Evolutionary conservation across 2,888 invertebrate genomes (phyloP), one percentile per base, ranked within the genome.

Genomic region (Drepana falcataria): DNA sequence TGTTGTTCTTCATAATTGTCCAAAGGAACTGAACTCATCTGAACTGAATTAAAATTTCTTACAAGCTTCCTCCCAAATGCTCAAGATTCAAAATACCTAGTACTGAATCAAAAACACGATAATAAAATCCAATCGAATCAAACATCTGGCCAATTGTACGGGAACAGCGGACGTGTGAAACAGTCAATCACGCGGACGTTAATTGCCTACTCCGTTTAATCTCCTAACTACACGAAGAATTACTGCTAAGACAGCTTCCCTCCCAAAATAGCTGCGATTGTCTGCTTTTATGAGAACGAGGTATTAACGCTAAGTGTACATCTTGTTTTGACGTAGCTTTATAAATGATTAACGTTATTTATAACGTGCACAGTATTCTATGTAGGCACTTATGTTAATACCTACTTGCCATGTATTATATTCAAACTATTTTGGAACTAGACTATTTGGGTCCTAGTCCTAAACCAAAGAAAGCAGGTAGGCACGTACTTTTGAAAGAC

Each of bases 321-420:
- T 73, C 71, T 64, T 86, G 85, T 87, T 87, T 84, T 87, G 88
- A 88, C 88, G 71, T 77, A 72, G 64, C 65, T 73, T 83, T 85
- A 85, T 83, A 80, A 81, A 88, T 85, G 85, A 77, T 80, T 78
- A 79, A 77, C 77, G 79, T 73, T 78, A 70, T 72, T 76, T 70
- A 69, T 67, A 61, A 60, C 55, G 58, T 54, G 64, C 68, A 75
- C 74, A 76, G 58, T 73, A 65, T 74, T 78, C 76, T 73, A 71
- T 71, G 78, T 74, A 77, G 21, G 21, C 1, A 21, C 21, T 21
- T 21, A 21, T 21, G 21, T 21, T 21, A 21, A 21, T 21, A 21
- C 21, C 21, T 21, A 21, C 21, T 21, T 21, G 21, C 1, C 21
- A 21, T 21, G 21, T 21, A 21, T 21, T 21, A 21, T 21, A 21